A percentile compares a stretch with the other conserved stretches of the same genome.
Evolutionary conservation across 2,113 vertebrate species (phyloP).

Genomic region (human (Homo sapiens)): DNA sequence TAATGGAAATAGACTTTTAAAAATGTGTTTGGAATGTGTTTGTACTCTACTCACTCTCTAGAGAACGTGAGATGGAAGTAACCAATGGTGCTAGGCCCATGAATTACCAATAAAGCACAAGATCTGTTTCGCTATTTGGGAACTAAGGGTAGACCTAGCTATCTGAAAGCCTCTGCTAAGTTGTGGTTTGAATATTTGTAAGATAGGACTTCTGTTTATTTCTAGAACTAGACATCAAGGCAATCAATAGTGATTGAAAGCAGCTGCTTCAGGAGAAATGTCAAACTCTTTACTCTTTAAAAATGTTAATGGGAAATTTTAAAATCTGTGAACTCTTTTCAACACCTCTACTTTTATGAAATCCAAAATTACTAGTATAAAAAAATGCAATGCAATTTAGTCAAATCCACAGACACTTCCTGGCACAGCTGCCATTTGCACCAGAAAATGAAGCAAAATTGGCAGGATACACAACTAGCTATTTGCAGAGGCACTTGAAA

Average conservation of each 20-base stretch:
- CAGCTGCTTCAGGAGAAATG: conserved; percentile 64
- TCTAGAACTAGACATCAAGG: conserved; percentile 41
- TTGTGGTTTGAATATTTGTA: not conserved
- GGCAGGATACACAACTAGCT: conserved; percentile 58
- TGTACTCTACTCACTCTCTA: not conserved
- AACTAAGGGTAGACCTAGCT: not conserved
- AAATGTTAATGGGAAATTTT: conserved; percentile 70
- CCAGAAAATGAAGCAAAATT: conserved; percentile 67
- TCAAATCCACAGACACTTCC: conserved; percentile 48
- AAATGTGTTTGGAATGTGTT: not conserved
- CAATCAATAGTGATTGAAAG: conserved; percentile 64
- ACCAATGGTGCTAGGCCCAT: not conserved
- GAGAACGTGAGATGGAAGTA: not conserved
- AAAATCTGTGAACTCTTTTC: conserved; percentile 66
- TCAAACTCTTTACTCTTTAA: conserved; percentile 69
- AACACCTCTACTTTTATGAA: conserved; percentile 65
- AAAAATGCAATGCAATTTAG: conserved; percentile 59
- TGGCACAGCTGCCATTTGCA: conserved; percentile 60
- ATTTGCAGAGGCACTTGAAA: conserved; percentile 58
- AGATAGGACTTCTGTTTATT: conserved; percentile 57
- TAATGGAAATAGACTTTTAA: not conserved
- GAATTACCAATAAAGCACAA: not conserved
- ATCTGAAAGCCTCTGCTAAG: conserved; percentile 1
- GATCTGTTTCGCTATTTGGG: not conserved
- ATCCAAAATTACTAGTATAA: conserved; percentile 67